A percentile compares a stretch with the other conserved stretches of the same genome.
Evolutionary conservation across 2,888 invertebrate species (phyloP).

Genomic region (Hoplodrina ambigua): DNA sequence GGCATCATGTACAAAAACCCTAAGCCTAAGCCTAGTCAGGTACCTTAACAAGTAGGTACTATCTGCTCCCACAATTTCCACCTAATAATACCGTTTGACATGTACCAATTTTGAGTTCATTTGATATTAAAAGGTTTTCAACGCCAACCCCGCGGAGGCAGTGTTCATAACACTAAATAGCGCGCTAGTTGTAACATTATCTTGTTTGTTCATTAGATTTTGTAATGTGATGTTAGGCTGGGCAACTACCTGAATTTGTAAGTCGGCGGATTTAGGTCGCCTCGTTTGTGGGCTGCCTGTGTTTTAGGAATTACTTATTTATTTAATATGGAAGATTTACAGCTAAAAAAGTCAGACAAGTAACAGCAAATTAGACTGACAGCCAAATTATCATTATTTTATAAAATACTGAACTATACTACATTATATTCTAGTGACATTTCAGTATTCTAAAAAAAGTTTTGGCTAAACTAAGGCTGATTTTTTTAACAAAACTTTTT

Average conservation of each 20-base stretch:
- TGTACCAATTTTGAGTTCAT: slow-evolving; percentile 90
- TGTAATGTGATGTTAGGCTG: slow-evolving; percentile 54
- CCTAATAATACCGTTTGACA: slow-evolving; percentile 89
- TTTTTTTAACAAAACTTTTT: too few relatives aligned
- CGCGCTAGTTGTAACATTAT: slow-evolving; percentile 59
- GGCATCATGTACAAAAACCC: not conserved
- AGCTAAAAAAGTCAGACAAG: too few relatives aligned
- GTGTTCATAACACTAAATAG: slow-evolving; percentile 59
- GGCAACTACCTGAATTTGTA: slow-evolving; percentile 44
- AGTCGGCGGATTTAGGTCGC: slow-evolving; percentile 36
- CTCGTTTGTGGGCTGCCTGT: slow-evolving; percentile 18
- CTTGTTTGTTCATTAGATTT: slow-evolving; percentile 56
- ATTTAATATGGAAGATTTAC: too few relatives aligned
- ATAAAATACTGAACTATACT: too few relatives aligned
- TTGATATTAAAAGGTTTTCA: slow-evolving; percentile 90
- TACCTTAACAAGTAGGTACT: slow-evolving; percentile 11
- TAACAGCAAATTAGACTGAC: too few relatives aligned
- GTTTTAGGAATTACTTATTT: slow-evolving; percentile 8
- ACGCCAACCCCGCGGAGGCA: slow-evolving; percentile 65
- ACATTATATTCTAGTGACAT: too few relatives aligned
- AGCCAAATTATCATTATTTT: too few relatives aligned
- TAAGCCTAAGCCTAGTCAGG: too few relatives aligned
- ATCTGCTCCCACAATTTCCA: slow-evolving; percentile 65
- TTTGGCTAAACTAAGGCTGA: too few relatives aligned
- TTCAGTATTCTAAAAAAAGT: too few relatives aligned